Percentiles rank a stretch among this genome's conserved stretches.
phyloP scores from a whole-genome alignment of 2,888 invertebrate genomes.

The Clepsis dumicolana region DNA sequence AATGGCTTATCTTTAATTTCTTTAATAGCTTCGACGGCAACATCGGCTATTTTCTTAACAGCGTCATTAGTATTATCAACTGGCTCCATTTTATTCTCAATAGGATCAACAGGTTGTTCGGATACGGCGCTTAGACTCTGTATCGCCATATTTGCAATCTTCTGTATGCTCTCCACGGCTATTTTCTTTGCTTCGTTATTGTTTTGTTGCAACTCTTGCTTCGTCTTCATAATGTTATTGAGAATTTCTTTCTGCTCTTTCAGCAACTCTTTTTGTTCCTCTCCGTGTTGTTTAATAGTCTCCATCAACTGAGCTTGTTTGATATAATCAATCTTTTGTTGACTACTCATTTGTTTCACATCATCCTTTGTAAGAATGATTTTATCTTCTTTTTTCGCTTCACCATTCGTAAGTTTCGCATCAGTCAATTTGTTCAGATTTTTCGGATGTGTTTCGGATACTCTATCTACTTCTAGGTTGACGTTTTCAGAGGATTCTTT shows the following conservation, averaged over 20 bases:
- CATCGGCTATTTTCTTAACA: slow-evolving; percentile 56
- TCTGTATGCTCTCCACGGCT: slow-evolving; percentile 82
- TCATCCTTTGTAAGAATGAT: slow-evolving; percentile 50
- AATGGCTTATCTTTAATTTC: slow-evolving; percentile 50
- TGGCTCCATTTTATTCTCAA: slow-evolving; percentile 31
- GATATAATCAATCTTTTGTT: slow-evolving; percentile 66
- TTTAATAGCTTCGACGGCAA: slow-evolving; percentile 38
- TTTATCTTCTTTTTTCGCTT: slow-evolving; percentile 50
- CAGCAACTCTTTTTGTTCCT: slow-evolving; percentile 89
- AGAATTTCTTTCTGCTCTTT: slow-evolving; percentile 89
- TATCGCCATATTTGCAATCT: slow-evolving; percentile 80
- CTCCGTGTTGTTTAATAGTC: slow-evolving; percentile 89
- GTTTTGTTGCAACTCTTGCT: slow-evolving; percentile 79
- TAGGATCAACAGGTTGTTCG: slow-evolving; percentile 62
- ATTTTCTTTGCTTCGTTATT: slow-evolving; percentile 81
- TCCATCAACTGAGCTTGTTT: slow-evolving; percentile 85
- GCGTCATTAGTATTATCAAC: slow-evolving; percentile 45
- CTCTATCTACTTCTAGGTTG: slow-evolving; percentile 58
- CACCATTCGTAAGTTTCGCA: slow-evolving; percentile 58
- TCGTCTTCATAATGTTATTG: slow-evolving; percentile 86
- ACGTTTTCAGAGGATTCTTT: slow-evolving; percentile 61
- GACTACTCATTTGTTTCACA: slow-evolving; percentile 46
- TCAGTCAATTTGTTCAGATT: slow-evolving; percentile 66
- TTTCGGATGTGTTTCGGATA: slow-evolving; percentile 70
- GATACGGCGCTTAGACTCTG: slow-evolving; percentile 75